phyloP scores from a whole-genome alignment of 1,140 invertebrate species.

The Rhagoletis zephyria region DNA sequence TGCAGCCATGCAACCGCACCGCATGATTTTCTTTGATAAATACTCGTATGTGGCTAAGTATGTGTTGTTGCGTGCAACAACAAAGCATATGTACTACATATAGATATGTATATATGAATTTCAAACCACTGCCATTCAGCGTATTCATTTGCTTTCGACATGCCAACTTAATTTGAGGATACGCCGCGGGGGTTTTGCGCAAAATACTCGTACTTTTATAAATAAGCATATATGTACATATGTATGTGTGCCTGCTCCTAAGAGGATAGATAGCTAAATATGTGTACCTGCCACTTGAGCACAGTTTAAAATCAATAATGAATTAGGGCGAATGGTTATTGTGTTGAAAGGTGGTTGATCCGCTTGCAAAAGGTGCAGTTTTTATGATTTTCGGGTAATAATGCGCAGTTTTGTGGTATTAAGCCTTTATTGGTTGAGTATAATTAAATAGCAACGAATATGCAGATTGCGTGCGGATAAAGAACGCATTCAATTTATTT shows the following conservation, averaged over 20 bases:
- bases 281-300: background rate
- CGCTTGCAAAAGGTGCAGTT: constrained; percentile 31
- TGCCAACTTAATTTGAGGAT: constrained; percentile 47
- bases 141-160: background rate
- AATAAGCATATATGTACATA: background rate
- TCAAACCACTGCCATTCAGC: background rate
- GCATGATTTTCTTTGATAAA: background rate
- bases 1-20: constrained; percentile 27
- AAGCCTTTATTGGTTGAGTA: background rate
- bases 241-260: background rate
- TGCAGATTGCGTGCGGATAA: no score
- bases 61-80: background rate
- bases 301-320: constrained; percentile 8
- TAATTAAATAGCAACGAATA: no score
- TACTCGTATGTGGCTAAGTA: background rate
- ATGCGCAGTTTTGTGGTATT: background rate
- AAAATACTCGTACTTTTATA: background rate
- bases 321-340: constrained; percentile 23
- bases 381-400: constrained; percentile 26
- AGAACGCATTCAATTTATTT: no score
- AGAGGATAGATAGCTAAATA: background rate
- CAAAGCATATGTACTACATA: background rate
- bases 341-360: constrained; percentile 1
- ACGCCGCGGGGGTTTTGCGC: constrained; percentile 19
- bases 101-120: background rate